Evolutionary conservation across 2,797 vertebrate species (phyloP).

Genomic region (Notoglanidium macrostoma): DNA sequence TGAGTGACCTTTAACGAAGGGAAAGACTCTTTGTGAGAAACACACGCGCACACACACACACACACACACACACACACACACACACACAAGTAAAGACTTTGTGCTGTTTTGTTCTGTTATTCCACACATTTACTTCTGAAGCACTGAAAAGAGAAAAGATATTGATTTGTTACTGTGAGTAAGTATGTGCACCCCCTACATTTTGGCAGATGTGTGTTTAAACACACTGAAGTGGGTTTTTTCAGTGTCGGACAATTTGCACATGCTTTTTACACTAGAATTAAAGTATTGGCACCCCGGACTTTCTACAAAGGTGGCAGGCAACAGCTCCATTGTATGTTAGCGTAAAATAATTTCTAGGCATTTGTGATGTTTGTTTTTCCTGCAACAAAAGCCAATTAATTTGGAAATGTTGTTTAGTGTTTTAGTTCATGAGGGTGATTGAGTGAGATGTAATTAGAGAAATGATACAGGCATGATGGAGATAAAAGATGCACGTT

Average conservation of each 20-base stretch:
- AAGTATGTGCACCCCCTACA: not conserved
- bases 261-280: not conserved
- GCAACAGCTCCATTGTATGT: not conserved
- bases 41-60: slow-evolving; percentile 58
- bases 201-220: not conserved
- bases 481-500: too few species aligned
- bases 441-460: not conserved
- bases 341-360: not conserved
- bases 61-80: slow-evolving; percentile 56
- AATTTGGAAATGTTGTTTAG: not conserved
- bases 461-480: not conserved
- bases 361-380: not conserved
- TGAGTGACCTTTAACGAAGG: slow-evolving; percentile 51
- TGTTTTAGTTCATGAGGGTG: not conserved
- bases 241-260: not conserved
- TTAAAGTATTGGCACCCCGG: not conserved
- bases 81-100: slow-evolving; percentile 23
- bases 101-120: not conserved
- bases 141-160: not conserved
- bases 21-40: slow-evolving; percentile 58
- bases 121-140: not conserved
- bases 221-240: too few species aligned
- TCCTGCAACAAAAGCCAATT: not conserved
- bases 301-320: not conserved
- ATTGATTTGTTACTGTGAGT: not conserved